phyloP scores from a whole-genome alignment of 2,888 invertebrate species.

The Caenorhabditis sp. region DNA sequence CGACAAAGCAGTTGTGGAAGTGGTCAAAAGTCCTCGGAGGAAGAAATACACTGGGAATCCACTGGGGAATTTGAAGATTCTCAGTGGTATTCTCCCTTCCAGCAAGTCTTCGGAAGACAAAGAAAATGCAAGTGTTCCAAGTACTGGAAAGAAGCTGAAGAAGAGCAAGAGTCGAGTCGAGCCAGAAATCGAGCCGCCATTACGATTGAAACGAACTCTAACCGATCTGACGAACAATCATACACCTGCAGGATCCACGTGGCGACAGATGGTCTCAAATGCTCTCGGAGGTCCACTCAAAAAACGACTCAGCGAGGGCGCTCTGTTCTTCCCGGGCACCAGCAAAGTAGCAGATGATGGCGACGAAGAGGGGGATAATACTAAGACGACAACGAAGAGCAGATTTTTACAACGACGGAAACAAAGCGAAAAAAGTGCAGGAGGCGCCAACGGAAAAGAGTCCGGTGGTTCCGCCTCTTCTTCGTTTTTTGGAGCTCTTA shows the following conservation, averaged over 20 bases:
- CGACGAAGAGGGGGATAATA: conserved; percentile 41
- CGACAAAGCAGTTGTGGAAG: conserved; percentile 45
- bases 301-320: conserved; percentile 66
- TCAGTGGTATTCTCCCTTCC: conserved; percentile 54
- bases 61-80: conserved; percentile 60
- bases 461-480: conserved; percentile 49
- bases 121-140: conserved; percentile 34
- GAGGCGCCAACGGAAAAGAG: conserved; percentile 37
- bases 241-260: conserved; percentile 39
- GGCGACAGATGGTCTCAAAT: conserved; percentile 55
- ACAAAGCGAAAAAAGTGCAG: conserved; percentile 61
- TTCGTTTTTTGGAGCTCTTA: conserved; percentile 64
- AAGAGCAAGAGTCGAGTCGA: conserved; percentile 57
- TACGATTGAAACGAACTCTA: conserved; percentile 61
- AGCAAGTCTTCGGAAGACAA: conserved; percentile 33
- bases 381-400: conserved; percentile 40
- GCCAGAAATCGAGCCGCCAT: conserved; percentile 48
- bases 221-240: conserved; percentile 63
- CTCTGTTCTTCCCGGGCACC: conserved; percentile 40
- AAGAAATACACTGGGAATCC: conserved; percentile 65
- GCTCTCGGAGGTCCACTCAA: conserved; percentile 66
- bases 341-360: conserved; percentile 30
- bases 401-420: conserved; percentile 54
- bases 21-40: conserved; percentile 47
- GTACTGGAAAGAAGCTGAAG: conserved; percentile 33